phyloP scores from a whole-genome alignment of 2,888 invertebrate genomes.

The Siphonodentalium dalli region DNA sequence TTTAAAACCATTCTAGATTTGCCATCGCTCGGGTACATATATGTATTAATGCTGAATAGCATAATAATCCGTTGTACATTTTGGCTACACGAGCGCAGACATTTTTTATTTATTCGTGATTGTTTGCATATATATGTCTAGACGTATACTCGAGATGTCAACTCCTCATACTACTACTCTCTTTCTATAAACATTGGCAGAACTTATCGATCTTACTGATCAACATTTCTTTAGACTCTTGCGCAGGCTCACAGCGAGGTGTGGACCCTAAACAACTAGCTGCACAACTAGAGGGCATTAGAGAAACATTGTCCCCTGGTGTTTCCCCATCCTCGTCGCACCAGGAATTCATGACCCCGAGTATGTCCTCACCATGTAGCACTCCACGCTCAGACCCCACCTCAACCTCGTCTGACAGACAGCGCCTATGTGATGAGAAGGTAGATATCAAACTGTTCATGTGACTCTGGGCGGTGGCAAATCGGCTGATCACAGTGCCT shows the following conservation, averaged over 20 bases:
- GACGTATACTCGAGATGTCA: no score
- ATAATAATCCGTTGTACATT: no score
- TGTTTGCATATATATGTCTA: not conserved
- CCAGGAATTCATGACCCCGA: conserved; percentile 57
- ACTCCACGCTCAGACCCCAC: conserved; percentile 55
- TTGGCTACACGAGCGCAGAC: not conserved
- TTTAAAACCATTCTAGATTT: no score
- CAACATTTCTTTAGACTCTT: conserved; percentile 27
- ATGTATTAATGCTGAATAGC: no score
- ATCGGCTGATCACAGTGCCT: no score
- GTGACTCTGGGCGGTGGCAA: no score
- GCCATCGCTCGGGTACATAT: no score
- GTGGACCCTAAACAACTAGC: conserved; percentile 59
- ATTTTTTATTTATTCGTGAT: not conserved
- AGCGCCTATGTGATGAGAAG: conserved; percentile 28
- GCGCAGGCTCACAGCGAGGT: conserved; percentile 37
- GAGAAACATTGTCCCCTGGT: conserved; percentile 51
- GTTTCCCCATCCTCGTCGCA: conserved; percentile 59
- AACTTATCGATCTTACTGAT: no score
- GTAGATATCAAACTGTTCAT: conserved; percentile 4
- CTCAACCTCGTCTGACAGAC: conserved; percentile 49
- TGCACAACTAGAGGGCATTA: conserved; percentile 56
- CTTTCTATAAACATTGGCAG: no score
- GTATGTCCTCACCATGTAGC: conserved; percentile 57
- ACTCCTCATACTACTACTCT: no score